These are phyloP conservation scores for Eumeta japonica DNA, from an alignment of 1,140 invertebrate genomes.

Conservation along the genomic window DNA sequence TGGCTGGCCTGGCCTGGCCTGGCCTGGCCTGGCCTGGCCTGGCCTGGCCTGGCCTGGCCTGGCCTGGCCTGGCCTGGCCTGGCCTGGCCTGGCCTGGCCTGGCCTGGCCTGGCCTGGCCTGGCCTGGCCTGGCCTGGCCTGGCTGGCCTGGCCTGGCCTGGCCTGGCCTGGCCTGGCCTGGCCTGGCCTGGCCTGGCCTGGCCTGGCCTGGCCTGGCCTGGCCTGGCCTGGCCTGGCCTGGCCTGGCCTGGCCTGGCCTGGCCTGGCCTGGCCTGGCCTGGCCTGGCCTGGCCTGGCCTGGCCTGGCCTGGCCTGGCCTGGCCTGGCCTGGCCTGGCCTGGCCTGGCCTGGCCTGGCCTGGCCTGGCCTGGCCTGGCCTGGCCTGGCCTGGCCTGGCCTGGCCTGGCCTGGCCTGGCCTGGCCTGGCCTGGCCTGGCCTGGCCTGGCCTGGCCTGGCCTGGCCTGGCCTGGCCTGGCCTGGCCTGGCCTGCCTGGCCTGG, in stretches of 20 bases:
- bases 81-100: conserved; percentile 1
- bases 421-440: conserved; percentile 3
- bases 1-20: conserved; percentile 7
- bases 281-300: conserved; percentile 1
- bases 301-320: conserved; percentile 1
- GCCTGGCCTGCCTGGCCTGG: too few species aligned
- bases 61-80: conserved; percentile 1
- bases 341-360: conserved; percentile 3
- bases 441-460: conserved; percentile 3
- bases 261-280: conserved; percentile 1
- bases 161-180: conserved; percentile 3
- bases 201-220: background rate
- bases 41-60: background rate
- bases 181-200: conserved; percentile 16
- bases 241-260: conserved; percentile 1
- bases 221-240: conserved; percentile 1
- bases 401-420: conserved; percentile 3
- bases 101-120: conserved; percentile 9
- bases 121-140: conserved; percentile 1
- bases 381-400: conserved; percentile 3
- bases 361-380: conserved; percentile 3
- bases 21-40: conserved; percentile 2
- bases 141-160: too few species aligned
- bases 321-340: conserved; percentile 1
- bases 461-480: conserved; percentile 3